These are phyloP conservation scores for Engraulis encrasicolus DNA, from an alignment of 2,113 vertebrate genomes.

Conservation along the genomic window DNA sequence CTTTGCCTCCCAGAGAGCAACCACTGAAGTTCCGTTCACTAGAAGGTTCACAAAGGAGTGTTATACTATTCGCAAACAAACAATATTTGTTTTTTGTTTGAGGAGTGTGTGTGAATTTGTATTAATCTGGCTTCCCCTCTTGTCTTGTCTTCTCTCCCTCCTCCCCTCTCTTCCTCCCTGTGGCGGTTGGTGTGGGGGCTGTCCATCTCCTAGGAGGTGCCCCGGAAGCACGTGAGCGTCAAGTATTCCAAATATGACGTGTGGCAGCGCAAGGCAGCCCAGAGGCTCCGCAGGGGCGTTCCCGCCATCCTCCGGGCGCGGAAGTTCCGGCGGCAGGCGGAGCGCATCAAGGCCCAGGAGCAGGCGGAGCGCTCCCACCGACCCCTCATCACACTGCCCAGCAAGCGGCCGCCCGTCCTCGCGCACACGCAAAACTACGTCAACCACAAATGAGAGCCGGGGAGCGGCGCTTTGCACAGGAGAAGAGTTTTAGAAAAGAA, in stretches of 20 bases:
- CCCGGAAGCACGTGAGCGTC: conserved; percentile 81
- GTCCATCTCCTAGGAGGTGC: conserved; percentile 78
- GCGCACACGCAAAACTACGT: conserved; percentile 79
- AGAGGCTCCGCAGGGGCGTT: conserved; percentile 85
- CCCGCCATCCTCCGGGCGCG: conserved; percentile 83
- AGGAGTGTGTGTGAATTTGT: neutral
- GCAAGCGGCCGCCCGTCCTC: conserved; percentile 79
- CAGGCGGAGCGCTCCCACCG: conserved; percentile 80
- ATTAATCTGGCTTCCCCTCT: conserved; percentile 36
- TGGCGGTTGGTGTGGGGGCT: conserved; percentile 34
- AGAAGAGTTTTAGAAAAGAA: conserved; percentile 77
- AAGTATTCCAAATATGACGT: conserved; percentile 87
- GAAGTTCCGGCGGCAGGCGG: conserved; percentile 81
- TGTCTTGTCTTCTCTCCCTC: conserved; percentile 59
- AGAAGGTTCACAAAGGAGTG: neutral
- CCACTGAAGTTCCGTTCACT: neutral
- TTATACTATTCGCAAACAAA: neutral
- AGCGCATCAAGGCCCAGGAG: conserved; percentile 83
- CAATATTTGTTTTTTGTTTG: neutral
- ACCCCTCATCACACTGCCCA: conserved; percentile 86
- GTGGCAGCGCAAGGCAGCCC: conserved; percentile 88
- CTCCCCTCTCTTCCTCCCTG: too few relatives aligned
- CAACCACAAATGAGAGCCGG: conserved; percentile 86
- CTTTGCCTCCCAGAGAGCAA: neutral
- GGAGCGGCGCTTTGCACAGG: conserved; percentile 76